phyloP scores from a whole-genome alignment of 2,888 invertebrate genomes.

The Brachyptera putata region DNA sequence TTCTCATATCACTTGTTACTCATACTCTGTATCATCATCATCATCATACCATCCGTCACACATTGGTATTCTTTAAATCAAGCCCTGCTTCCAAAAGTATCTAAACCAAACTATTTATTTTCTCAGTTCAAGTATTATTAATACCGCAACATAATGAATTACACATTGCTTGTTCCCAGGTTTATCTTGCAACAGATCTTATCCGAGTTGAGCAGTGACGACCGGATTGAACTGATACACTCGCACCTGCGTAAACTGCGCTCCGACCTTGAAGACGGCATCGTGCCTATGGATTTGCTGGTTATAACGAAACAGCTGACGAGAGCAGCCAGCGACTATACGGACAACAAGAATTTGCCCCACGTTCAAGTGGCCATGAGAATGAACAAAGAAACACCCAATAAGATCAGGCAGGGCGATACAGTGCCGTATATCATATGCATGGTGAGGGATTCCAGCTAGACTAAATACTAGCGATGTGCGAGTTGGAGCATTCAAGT shows the following conservation, averaged over 20 bases:
- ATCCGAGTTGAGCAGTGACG: conserved; percentile 73
- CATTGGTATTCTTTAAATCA: too few relatives aligned
- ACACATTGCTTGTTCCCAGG: conserved; percentile 44
- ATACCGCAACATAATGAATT: too few relatives aligned
- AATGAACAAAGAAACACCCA: conserved; percentile 62
- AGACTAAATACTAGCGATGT: too few relatives aligned
- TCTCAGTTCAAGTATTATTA: too few relatives aligned
- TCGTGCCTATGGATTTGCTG: conserved; percentile 69
- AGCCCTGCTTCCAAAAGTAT: too few relatives aligned
- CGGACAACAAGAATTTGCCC: conserved; percentile 73
- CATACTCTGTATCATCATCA: too few relatives aligned
- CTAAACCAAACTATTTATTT: too few relatives aligned
- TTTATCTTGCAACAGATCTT: conserved; percentile 78
- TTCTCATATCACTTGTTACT: too few relatives aligned
- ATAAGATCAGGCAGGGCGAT: conserved; percentile 88
- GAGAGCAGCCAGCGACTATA: conserved; percentile 89
- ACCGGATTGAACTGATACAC: conserved; percentile 80
- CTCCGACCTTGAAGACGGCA: conserved; percentile 63
- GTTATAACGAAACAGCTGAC: conserved; percentile 93
- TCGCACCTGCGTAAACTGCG: conserved; percentile 71
- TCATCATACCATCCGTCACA: too few relatives aligned
- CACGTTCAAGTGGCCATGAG: conserved; percentile 92
- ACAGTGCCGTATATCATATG: conserved; percentile 95
- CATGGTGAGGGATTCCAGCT: too few relatives aligned
- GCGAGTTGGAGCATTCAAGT: too few relatives aligned